These are phyloP conservation scores for Rhagologus leucostigma DNA, from an alignment of 2,113 vertebrate species.

Conservation along the genomic window DNA sequence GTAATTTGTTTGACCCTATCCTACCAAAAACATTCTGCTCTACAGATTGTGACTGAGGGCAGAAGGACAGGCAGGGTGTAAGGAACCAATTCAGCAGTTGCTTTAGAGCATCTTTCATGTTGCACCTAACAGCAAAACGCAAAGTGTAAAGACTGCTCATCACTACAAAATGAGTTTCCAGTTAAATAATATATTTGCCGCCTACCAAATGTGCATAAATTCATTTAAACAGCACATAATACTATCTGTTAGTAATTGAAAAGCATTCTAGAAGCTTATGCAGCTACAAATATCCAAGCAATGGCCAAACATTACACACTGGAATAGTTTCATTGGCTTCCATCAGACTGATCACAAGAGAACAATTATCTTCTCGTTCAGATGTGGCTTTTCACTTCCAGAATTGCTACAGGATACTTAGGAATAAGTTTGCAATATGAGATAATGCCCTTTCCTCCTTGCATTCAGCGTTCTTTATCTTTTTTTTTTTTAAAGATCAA, in stretches of 20 bases:
- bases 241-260: not conserved
- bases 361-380: not conserved
- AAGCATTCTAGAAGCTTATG: not conserved
- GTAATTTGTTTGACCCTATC: conserved; percentile 57
- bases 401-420: not conserved
- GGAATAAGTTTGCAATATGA: not conserved
- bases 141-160: not conserved
- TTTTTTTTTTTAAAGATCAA: not conserved
- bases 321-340: not conserved
- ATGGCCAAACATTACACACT: not conserved
- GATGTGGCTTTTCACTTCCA: not conserved
- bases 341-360: not conserved
- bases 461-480: not conserved
- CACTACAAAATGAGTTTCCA: not conserved
- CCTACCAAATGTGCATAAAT: not conserved
- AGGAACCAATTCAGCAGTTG: not conserved
- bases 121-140: not conserved
- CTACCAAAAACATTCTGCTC: not conserved
- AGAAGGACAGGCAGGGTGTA: not conserved
- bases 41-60: not conserved
- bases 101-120: not conserved
- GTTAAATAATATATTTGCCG: not conserved
- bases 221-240: not conserved
- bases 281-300: not conserved
- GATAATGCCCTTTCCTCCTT: not conserved